Base-by-base conservation (phyloP, 2,797 vertebrate species). In the Lacerta viridis region DNA sequence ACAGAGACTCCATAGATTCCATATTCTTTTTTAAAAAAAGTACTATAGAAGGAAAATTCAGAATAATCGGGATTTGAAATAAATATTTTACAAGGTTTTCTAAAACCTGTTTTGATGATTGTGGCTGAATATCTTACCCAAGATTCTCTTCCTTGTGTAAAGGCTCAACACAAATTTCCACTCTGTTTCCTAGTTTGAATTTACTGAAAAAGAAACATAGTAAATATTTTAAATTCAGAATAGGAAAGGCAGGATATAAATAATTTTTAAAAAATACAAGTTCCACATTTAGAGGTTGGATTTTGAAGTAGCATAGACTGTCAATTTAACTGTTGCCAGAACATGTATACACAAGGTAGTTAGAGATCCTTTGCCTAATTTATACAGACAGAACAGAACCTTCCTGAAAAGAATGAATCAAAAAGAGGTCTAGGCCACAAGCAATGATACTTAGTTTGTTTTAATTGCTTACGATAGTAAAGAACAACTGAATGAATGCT, bases 111-210 rank as follows among this genome's bases (percentile, higher is more conserved):
- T 27, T 61, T 50, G 33, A 27, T 33, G 29, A 13, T 8, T 80
- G 39, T 2, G 3, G 4, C 7, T 41, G 36, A 27, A 41, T 75
- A 61, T 50, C 96, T 97, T 96, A 99, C 99, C 98, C 96, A 81
- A 99, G 92, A 93, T 97, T 95, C 87, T 99, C 99, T 88, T 98
- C 98, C 82, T 95, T 97, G 81, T 97, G 95, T 46, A 99, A 96
- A 80, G 94, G 97, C 83, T 99, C 98, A 75, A 99, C 94, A 94
- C 98, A 98, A 84, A 99, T 92, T 87, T 97, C 97, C 4, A 93
- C 64, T 50, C 96, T 97, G 88, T 92, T 93, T 86, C 96, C 97
- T 84, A 99, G 93, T 94, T 98, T 99, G 91, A 98, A 96, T 80
- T 98, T 98, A 96, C 99, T 99, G 95, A 20, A 87, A 92, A 93